Evolutionary conservation across 2,113 vertebrate species (phyloP), one percentile per base, ranked within the genome.

Genomic region (Nothoprocta pentlandii): DNA sequence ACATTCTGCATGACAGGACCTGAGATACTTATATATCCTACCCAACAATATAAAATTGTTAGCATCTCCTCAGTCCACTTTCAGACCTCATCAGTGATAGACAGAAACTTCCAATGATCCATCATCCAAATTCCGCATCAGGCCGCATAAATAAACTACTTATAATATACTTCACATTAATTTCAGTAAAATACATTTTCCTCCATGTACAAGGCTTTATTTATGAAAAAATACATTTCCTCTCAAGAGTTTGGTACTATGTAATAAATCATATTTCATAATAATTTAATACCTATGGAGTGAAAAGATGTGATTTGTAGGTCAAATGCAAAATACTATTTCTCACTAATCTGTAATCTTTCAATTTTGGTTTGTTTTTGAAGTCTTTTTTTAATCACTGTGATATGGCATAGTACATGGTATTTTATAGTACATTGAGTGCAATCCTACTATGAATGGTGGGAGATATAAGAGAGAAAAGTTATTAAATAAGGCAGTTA

Each of bases 141-240:
- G 89, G 63, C 36, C 74, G 70, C 25, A 26, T 68, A 89, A 87
- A 85, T 46, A 79, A 92, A 53, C 76, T 58, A 21, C 46, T 5
- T 41, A 30, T 73, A 58, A 44, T 41, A 39, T 82, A 9, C 7
- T 69, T n/a, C 59, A 87, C 32, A 46, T 89, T 25, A 89, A 12
- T 63, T 94, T 89, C 44, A 63, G 22, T 59, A 74, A 80, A 91
- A 73, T 28, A n/a, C 21, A 13, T 66, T 92, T 79, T 12, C 30
- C 21, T 9, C 17, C 30, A 28, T 3, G 12, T 82, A 74, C 41
- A 87, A 80, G 16, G 19, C 9, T 66, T 87, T 89, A 73, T 89
- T 92, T 92, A 44, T 66, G 58, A 95, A 89, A 82, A 16, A 87
- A 74, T 46, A 54, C 21, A 51, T 87, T 75, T 80, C 59, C 63